A percentile compares a stretch with the other conserved stretches of the same genome.
These are phyloP conservation scores for Heliconius erato DNA, from an alignment of 2,888 invertebrate species.

Conservation along the genomic window DNA sequence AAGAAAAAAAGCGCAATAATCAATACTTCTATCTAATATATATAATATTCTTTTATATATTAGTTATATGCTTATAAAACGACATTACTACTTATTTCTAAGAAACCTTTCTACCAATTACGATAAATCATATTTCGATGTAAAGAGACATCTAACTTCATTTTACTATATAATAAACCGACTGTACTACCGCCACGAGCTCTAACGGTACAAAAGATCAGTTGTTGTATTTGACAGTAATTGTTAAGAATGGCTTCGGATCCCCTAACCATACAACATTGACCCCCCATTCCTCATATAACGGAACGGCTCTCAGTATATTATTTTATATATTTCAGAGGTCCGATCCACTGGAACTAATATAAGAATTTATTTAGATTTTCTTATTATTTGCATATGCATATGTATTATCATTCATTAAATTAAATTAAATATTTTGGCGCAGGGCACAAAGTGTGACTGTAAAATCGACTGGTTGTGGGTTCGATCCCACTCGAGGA, in stretches of 20 bases:
- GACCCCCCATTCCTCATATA: slow-evolving; percentile 39
- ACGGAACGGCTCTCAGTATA: slow-evolving; percentile 8
- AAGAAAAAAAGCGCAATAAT: too few relatives aligned
- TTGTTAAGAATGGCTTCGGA: slow-evolving; percentile 70
- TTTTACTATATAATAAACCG: slow-evolving; percentile 44
- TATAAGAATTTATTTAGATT: slow-evolving; percentile 37
- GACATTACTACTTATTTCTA: neutral
- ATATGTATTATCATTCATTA: neutral
- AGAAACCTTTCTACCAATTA: neutral
- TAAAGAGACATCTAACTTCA: slow-evolving; percentile 20
- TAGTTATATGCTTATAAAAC: too few relatives aligned
- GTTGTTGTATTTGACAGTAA: slow-evolving; percentile 82
- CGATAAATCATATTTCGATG: slow-evolving; percentile 19
- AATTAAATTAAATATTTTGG: too few relatives aligned
- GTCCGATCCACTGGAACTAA: slow-evolving; percentile 29
- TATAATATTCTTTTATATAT: too few relatives aligned
- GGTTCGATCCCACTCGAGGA: too few relatives aligned
- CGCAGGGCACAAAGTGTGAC: too few relatives aligned
- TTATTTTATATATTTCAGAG: neutral
- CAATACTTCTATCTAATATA: too few relatives aligned
- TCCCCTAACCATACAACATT: slow-evolving; percentile 48
- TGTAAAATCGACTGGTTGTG: too few relatives aligned
- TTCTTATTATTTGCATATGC: slow-evolving; percentile 22
- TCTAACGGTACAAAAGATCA: slow-evolving; percentile 70
- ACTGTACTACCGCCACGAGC: slow-evolving; percentile 56